A percentile compares a stretch with the other conserved stretches of the same genome.
These are phyloP conservation scores for Lates calcarifer DNA, from an alignment of 2,113 vertebrate genomes.

Conservation along the genomic window DNA sequence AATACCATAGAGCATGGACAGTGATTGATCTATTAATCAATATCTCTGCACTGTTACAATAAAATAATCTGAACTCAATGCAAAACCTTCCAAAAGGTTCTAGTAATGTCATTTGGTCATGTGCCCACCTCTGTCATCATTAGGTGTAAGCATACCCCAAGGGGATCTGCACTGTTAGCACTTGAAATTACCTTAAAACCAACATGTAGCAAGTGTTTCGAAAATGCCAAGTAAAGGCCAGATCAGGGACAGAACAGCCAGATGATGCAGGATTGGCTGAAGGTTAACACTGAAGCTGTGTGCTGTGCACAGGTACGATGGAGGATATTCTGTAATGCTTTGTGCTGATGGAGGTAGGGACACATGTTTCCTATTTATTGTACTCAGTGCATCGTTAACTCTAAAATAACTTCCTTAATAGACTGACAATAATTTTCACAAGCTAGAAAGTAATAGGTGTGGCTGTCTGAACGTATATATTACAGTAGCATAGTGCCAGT, in stretches of 20 bases:
- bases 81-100: conserved; percentile 15
- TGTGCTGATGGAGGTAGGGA: not conserved
- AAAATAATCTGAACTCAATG: conserved; percentile 3
- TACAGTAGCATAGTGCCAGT: too few relatives aligned
- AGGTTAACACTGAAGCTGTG: not conserved
- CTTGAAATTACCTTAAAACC: conserved; percentile 26
- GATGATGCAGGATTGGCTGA: not conserved
- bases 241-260: not conserved
- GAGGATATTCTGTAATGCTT: not conserved
- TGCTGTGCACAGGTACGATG: not conserved
- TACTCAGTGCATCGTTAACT: not conserved
- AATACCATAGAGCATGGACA: conserved; percentile 1
- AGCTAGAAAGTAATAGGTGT: too few relatives aligned
- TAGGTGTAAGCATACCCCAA: not conserved
- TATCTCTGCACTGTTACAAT: conserved; percentile 25
- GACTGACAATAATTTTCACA: not conserved
- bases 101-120: not conserved
- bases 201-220: conserved; percentile 10
- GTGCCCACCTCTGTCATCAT: conserved; percentile 4
- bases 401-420: not conserved
- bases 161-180: not conserved
- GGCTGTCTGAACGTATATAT: too few relatives aligned
- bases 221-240: conserved; percentile 5
- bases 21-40: conserved; percentile 3
- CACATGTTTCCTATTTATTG: not conserved